A percentile compares a stretch with the other conserved stretches of the same genome.
These are phyloP conservation scores for Rhagium mordax DNA, from an alignment of 2,888 invertebrate genomes.

Conservation along the genomic window DNA sequence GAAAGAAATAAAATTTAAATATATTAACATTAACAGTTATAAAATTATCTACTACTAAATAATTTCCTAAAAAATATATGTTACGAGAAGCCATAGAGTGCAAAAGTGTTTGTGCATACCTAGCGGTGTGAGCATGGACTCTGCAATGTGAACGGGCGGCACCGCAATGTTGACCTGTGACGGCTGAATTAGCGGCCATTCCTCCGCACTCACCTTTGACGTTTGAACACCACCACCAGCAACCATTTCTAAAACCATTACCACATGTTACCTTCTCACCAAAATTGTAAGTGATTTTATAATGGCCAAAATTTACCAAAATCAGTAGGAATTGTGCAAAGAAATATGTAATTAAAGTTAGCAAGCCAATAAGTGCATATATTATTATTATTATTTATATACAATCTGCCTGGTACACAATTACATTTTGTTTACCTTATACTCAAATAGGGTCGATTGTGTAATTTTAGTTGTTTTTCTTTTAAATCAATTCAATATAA, in stretches of 20 bases:
- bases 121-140: constrained; percentile 84
- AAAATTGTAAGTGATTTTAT: not conserved
- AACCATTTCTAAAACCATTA: constrained; percentile 60
- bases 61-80: not conserved
- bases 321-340: not conserved
- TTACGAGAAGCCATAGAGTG: constrained; percentile 23
- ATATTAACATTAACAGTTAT: no score
- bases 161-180: constrained; percentile 83
- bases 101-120: constrained; percentile 70
- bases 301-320: not conserved
- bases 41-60: not conserved
- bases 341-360: not conserved
- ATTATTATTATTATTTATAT: not conserved
- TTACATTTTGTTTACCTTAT: not conserved
- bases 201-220: constrained; percentile 75
- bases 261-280: constrained; percentile 35
- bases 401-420: not conserved
- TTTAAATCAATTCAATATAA: no score
- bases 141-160: constrained; percentile 82
- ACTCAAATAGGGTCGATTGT: no score
- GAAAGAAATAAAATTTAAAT: no score
- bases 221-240: constrained; percentile 68
- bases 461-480: no score
- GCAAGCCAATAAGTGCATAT: not conserved
- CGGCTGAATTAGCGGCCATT: constrained; percentile 78